These are phyloP conservation scores for Acrossocheilus wenchowensis DNA, from an alignment of 2,797 vertebrate species.

Conservation along the genomic window DNA sequence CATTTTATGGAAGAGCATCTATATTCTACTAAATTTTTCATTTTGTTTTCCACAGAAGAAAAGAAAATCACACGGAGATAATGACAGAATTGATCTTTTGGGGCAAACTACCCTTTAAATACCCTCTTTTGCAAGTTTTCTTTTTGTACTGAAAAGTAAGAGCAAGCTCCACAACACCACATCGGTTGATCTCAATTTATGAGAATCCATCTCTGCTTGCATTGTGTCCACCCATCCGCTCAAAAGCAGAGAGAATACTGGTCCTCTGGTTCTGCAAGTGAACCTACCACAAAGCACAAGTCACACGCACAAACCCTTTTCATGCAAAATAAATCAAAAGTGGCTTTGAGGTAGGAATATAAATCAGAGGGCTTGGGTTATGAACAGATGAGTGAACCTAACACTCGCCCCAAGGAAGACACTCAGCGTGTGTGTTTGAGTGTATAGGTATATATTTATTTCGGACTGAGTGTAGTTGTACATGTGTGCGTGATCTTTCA, in stretches of 20 bases:
- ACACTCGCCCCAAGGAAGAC: constrained; percentile 20
- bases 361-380: constrained; percentile 50
- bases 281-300: constrained; percentile 26
- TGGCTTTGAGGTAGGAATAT: constrained; percentile 60
- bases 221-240: not conserved
- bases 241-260: not conserved
- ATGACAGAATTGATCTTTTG: not conserved
- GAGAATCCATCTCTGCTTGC: constrained; percentile 4
- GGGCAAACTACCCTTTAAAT: constrained; percentile 1
- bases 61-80: not conserved
- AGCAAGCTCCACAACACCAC: not conserved
- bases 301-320: constrained; percentile 46
- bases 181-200: constrained; percentile 10
- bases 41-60: not conserved
- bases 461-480: constrained; percentile 35
- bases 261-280: constrained; percentile 11
- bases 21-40: not conserved
- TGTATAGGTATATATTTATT: constrained; percentile 31
- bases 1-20: not conserved
- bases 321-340: constrained; percentile 66
- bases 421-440: constrained; percentile 39
- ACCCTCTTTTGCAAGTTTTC: not conserved
- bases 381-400: constrained; percentile 52
- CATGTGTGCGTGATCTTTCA: constrained; percentile 62
- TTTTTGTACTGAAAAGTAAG: not conserved